phyloP scores from a whole-genome alignment of 2,888 invertebrate genomes.

The Mesorhabditis sp. region DNA sequence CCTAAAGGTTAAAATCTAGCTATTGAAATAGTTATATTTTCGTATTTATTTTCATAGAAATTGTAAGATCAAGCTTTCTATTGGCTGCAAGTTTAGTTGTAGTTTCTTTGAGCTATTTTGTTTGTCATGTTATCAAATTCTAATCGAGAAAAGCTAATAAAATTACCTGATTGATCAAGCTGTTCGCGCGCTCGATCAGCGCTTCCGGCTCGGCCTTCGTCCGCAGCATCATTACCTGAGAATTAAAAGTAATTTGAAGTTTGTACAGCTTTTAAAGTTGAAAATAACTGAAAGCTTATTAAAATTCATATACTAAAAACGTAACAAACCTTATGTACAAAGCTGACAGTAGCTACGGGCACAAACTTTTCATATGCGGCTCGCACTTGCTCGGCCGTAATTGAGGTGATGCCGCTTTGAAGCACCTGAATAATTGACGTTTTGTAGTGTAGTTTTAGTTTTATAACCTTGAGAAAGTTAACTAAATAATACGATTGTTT shows the following conservation, averaged over 20 bases:
- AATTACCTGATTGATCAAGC: constrained; percentile 26
- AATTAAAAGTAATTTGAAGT: background rate
- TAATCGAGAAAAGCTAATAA: too few species aligned
- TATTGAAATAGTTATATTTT: too few species aligned
- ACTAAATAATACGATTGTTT: background rate
- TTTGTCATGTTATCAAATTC: too few species aligned
- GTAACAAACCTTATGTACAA: constrained; percentile 26
- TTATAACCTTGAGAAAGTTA: too few species aligned
- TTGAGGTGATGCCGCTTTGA: constrained; percentile 23
- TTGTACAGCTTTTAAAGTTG: background rate
- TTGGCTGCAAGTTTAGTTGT: too few species aligned
- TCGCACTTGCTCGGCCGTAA: constrained; percentile 28
- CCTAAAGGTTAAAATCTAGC: background rate
- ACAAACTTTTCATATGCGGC: constrained; percentile 31
- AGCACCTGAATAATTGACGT: constrained; percentile 15
- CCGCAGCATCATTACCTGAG: constrained; percentile 24
- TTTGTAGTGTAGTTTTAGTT: background rate
- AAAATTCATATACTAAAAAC: too few species aligned
- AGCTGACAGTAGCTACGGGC: constrained; percentile 35
- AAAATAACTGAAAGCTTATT: too few species aligned
- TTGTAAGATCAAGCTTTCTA: too few species aligned
- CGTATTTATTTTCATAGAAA: too few species aligned
- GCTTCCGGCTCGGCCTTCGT: constrained; percentile 30
- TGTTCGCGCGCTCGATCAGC: constrained; percentile 33
- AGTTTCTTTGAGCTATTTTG: too few species aligned